Base-by-base conservation (phyloP, 2,888 invertebrate species). In the Epistrophe grossulariae region DNA sequence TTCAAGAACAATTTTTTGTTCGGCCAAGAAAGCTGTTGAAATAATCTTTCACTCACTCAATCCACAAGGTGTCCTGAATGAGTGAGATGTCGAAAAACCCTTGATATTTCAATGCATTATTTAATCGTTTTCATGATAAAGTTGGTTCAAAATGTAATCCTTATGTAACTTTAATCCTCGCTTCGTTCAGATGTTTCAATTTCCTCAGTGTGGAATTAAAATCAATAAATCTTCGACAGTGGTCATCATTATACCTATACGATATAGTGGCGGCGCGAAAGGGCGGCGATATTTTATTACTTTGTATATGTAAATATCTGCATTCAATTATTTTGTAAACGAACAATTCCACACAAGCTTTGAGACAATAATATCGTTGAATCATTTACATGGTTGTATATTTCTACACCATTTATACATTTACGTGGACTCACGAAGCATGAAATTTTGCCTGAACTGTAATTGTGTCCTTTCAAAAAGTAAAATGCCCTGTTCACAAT, bases 271-370 rank as follows among this genome's bases (percentile, higher is more conserved):
- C 19, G 24, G 24, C 24, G 24, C 24, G 2, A 3, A 3, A 2
- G 2, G 24, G 24, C 24, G 52, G 13, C 24, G 52, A 52, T 52
- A 52, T 55, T 55, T 55, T 24, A 55, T 28, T 55, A 28, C 13
- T 55, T 2, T 11, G 24, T 28, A 55, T 52, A 55, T 52, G 52
- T 13, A 55, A 55, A 55, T 55, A 55, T 28, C 28, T 31, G 55
- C 55, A 55, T 55, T 28, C 55, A 55, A 55, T 55, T 55, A 55
- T 55, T 55, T 55, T n/a, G 55, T 55, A 55, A 55, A 31, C n/a
- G 55, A 55, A 31, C 28, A 31, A 55, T 55, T 50, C 5, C 55
- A 4, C 55, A 8, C 55, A 31, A 24, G 52, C 24, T 28, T 55
- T 28, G 52, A 55, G 15, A 28, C 28, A 55, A 55, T n/a, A 55